These are phyloP conservation scores for Athrips mouffetella DNA, from an alignment of 2,888 invertebrate genomes.

Conservation along the genomic window DNA sequence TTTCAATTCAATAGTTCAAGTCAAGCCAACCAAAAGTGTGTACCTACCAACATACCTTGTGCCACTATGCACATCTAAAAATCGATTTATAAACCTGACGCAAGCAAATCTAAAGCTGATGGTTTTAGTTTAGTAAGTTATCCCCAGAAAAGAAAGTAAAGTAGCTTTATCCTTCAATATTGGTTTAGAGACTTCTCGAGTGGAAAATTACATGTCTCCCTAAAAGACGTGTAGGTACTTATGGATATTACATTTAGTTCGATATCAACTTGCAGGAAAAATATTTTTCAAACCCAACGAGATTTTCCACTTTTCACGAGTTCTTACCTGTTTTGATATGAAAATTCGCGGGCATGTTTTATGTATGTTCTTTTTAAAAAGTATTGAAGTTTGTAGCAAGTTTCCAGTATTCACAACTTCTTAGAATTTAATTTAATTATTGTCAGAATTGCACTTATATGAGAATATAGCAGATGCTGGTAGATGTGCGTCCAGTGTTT, in stretches of 20 bases:
- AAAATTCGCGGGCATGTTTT: slow-evolving; percentile 32
- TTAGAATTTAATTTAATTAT: background rate
- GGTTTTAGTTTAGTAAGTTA: slow-evolving; percentile 44
- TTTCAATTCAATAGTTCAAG: too few species aligned
- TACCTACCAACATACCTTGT: background rate
- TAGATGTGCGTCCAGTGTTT: too few species aligned
- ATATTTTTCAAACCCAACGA: slow-evolving; percentile 7
- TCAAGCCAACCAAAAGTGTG: too few species aligned
- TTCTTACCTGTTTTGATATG: slow-evolving; percentile 27
- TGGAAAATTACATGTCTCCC: slow-evolving; percentile 52
- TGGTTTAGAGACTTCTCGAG: slow-evolving; percentile 47
- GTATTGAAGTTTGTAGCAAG: slow-evolving; percentile 24
- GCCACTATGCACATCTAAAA: background rate
- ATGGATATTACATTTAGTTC: slow-evolving; percentile 11
- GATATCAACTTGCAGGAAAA: background rate
- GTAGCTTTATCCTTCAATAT: slow-evolving; percentile 48
- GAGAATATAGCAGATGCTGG: too few species aligned
- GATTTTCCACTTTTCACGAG: slow-evolving; percentile 28
- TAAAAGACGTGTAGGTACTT: slow-evolving; percentile 25
- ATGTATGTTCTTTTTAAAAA: slow-evolving; percentile 33
- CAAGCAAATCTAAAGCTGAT: slow-evolving; percentile 32
- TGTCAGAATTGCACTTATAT: too few species aligned
- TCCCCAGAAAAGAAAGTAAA: slow-evolving; percentile 34
- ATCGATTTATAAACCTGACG: background rate
- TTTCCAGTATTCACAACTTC: slow-evolving; percentile 24